Evolutionary conservation across 2,888 invertebrate genomes (phyloP), one percentile per base, ranked within the genome.

Genomic region (Cylloceria caligata): DNA sequence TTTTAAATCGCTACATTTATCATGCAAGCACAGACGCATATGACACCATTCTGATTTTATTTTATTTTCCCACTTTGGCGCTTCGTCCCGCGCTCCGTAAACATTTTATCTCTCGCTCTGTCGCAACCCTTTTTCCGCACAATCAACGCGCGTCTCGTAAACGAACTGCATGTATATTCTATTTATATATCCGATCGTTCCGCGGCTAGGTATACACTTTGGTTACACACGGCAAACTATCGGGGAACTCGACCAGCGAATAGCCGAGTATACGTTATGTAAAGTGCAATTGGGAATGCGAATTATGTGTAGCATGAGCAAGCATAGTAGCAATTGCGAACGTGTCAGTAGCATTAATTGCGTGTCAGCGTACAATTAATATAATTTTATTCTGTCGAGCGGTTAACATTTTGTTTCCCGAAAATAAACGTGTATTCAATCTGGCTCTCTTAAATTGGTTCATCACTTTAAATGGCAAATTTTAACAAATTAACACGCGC

Each of bases 1-100:
- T 92, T 92, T 92, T 92, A 92, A 92, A 92, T 92, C 92, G 92
- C 91, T 91, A 92, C 92, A 92, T 92, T 92, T 92, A 92, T 92
- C 92, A 92, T 92, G 92, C 92, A 92, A 92, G 92, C 64, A 11
- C 92, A 92, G 92, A 91, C 92, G 91, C 91, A 88, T 91, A 89
- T 92, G 92, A 92, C 92, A 92, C 90, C 90, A 88, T 91, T 91
- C 91, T 92, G 90, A 92, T 92, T 92, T 92, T 91, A 92, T 91
- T 91, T 60, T 57, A 45, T 65, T 65, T 90, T 90, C 91, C 87
- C 89, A 88, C 88, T 88, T 87, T 86, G 80, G 81, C 27, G 19
- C 68, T 67, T 13, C 27, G 52, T 24, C 45, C 52, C 34, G 9
- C 16, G 16, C 47, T 64, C 65, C 60, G 39, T 24, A 47, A 39